phyloP scores from a whole-genome alignment of 2,113 vertebrate genomes.

The Cottus gobio region DNA sequence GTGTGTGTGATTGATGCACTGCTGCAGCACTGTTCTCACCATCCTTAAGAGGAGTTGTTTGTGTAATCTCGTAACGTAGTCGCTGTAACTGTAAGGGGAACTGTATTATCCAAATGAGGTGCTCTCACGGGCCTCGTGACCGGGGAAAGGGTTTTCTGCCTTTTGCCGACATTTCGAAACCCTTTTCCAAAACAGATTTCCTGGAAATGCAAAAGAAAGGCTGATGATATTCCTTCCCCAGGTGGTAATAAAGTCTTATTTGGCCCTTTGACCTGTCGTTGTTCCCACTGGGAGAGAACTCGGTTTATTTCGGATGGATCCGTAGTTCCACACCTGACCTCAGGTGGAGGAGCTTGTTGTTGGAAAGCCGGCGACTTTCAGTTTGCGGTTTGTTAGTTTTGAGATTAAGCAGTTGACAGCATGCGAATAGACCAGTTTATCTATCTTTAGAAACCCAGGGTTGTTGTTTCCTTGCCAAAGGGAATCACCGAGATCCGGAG shows the following conservation, averaged over 20 bases:
- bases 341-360: conserved; percentile 54
- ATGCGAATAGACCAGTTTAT: conserved; percentile 77
- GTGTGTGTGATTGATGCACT: conserved; percentile 51
- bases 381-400: conserved; percentile 73
- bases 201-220: background rate
- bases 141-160: conserved; percentile 9
- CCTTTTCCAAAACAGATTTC: background rate
- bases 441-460: conserved; percentile 78
- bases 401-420: conserved; percentile 75
- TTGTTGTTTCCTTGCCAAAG: conserved; percentile 75
- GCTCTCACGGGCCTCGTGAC: conserved; percentile 21
- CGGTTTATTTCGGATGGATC: conserved; percentile 3
- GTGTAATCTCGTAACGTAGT: conserved; percentile 33
- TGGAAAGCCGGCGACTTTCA: conserved; percentile 55
- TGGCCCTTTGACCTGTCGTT: background rate
- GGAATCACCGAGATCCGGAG: conserved; percentile 79
- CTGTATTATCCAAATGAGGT: conserved; percentile 13
- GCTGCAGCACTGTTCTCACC: conserved; percentile 33
- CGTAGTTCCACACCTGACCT: conserved; percentile 19
- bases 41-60: conserved; percentile 33
- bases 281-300: background rate
- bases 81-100: conserved; percentile 10
- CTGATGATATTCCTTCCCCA: background rate
- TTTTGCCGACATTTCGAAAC: background rate
- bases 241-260: background rate